Percentiles rank a stretch among this genome's conserved stretches.
Evolutionary conservation across 1,140 invertebrate species (phyloP).

Genomic region (Papilio dardanus): DNA sequence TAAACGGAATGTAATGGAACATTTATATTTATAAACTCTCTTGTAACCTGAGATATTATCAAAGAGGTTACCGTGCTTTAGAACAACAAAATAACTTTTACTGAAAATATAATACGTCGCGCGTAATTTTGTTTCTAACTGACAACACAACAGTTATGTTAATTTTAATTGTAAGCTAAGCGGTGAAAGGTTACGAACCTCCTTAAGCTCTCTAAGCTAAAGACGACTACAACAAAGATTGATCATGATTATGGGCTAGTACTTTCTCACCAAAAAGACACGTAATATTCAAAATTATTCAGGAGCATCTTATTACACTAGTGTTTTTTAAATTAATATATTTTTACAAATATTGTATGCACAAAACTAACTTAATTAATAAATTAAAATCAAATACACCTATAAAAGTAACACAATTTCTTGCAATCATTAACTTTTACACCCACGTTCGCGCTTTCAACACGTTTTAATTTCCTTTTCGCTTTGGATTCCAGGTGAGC

Average conservation of each 20-base stretch:
- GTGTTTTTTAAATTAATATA: too few species aligned
- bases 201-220: not conserved
- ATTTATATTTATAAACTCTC: not conserved
- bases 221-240: not conserved
- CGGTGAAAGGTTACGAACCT: not conserved
- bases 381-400: not conserved
- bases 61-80: not conserved
- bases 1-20: not conserved
- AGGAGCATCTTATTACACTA: too few species aligned
- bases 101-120: not conserved
- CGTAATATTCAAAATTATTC: too few species aligned
- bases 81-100: not conserved
- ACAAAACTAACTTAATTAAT: not conserved
- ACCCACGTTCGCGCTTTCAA: slow-evolving; percentile 15
- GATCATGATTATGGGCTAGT: not conserved
- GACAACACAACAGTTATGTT: not conserved
- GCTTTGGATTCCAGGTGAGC: slow-evolving; percentile 31
- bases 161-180: not conserved
- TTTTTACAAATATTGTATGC: too few species aligned
- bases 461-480: slow-evolving; percentile 6
- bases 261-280: not conserved
- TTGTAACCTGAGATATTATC: not conserved
- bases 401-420: not conserved
- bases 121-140: too few species aligned
- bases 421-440: slow-evolving; percentile 5